Base-by-base conservation (phyloP, 1,140 invertebrate species). In the Rhopalosiphum maidis region DNA sequence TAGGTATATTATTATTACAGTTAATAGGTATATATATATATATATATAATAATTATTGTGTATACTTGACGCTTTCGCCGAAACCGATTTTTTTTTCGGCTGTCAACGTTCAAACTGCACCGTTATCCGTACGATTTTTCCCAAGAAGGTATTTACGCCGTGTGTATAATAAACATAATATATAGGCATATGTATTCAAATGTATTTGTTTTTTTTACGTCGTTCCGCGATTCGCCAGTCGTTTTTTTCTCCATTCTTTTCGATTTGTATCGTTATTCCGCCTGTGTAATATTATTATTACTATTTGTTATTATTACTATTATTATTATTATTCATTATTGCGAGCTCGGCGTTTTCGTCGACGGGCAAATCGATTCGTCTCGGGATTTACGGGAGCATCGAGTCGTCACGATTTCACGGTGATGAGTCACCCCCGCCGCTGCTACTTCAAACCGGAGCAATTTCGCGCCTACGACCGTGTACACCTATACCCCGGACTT, bases 371-470 rank as follows among this genome's bases (percentile, higher is more conserved):
- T 89, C 87, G n/a, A 89, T 89, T 89, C 48, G 87, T 89, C 46
- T 89, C 87, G 87, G 41, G 85, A 86, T 86, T 86, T 86, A 46
- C 85, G 85, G 25, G 25, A 30, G 85, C 85, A 86, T 46, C 85
- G 85, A 86, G 41, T 86, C 25, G 85, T 86, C 43, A 30, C 87
- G 87, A 89, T 89, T 89, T 89, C 87, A 89, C 87, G 85, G 85
- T 41, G 37, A 85, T 43, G 41, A 43, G 43, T 46, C 43, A n/a
- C 51, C 51, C n/a, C 18, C 88, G 37, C 37, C 37, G 54, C 11
- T 25, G 54, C 23, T 15, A 23, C 23, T 22, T 46, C 43, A 51
- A 51, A 89, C 48, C 46, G n/a, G 46, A 89, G 87, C 87, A 35
- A 89, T 54, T 54, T 89, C 87, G 87, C 46, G 87, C 87, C 48